Percentiles rank a stretch among this genome's conserved stretches.
phyloP scores from a whole-genome alignment of 2,113 vertebrate genomes.

The Heterotis niloticus region DNA sequence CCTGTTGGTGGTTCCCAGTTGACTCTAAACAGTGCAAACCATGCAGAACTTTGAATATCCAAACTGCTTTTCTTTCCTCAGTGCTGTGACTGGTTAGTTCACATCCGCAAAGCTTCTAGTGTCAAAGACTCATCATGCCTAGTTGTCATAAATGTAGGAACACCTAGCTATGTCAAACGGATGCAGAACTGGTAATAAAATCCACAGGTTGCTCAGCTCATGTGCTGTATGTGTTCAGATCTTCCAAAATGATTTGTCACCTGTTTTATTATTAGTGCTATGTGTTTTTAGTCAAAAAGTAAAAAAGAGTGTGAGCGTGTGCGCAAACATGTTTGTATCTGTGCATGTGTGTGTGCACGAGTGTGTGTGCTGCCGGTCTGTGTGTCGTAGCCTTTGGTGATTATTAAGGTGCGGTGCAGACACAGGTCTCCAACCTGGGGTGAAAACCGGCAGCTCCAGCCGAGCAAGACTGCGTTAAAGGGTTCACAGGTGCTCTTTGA shows the following conservation, averaged over 20 bases:
- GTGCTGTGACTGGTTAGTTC: too few relatives aligned
- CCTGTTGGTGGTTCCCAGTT: background rate
- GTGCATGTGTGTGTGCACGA: too few relatives aligned
- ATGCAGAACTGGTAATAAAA: background rate
- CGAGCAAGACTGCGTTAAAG: constrained; percentile 1
- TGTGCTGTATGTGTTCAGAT: constrained; percentile 13
- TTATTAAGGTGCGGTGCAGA: background rate
- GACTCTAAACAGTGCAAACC: background rate
- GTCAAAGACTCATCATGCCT: background rate
- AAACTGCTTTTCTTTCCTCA: background rate
- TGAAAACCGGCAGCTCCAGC: too few relatives aligned
- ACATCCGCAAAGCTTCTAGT: too few relatives aligned
- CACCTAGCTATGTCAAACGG: too few relatives aligned
- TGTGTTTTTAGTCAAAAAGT: too few relatives aligned
- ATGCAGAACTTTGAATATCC: background rate
- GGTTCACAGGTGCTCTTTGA: constrained; percentile 5
- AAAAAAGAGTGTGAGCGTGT: too few relatives aligned
- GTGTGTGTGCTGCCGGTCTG: background rate
- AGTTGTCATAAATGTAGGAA: too few relatives aligned
- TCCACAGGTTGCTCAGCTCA: constrained; percentile 19
- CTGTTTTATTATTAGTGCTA: too few relatives aligned
- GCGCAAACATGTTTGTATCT: too few relatives aligned
- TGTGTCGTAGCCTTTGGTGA: background rate
- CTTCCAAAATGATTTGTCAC: background rate
- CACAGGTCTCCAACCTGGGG: too few relatives aligned